A percentile compares a stretch with the other conserved stretches of the same genome.
These are phyloP conservation scores for Drosophila aff. DNA, from an alignment of 1,140 invertebrate genomes.

Conservation along the genomic window DNA sequence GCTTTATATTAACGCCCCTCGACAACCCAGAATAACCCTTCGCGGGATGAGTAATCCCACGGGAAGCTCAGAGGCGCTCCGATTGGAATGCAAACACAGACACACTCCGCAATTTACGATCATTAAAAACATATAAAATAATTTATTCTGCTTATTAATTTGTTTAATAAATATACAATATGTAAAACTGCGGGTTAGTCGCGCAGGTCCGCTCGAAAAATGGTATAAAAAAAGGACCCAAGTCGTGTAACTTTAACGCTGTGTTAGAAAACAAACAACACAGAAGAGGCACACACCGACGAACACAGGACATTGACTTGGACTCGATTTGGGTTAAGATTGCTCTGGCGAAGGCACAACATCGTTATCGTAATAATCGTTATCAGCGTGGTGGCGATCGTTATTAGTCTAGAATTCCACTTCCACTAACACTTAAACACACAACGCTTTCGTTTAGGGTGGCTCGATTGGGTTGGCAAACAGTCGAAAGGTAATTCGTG, in stretches of 20 bases:
- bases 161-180: slow-evolving; percentile 83
- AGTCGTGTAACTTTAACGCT: slow-evolving; percentile 49
- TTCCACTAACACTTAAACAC: slow-evolving; percentile 48
- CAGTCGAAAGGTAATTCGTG: slow-evolving; percentile 2
- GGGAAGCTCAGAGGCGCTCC: slow-evolving; percentile 24
- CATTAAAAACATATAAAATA: slow-evolving; percentile 83
- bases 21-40: slow-evolving; percentile 13
- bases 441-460: slow-evolving; percentile 34
- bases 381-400: slow-evolving; percentile 37
- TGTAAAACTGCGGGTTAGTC: slow-evolving; percentile 71
- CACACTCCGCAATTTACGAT: slow-evolving; percentile 48
- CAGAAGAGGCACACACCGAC: slow-evolving; percentile 31
- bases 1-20: slow-evolving; percentile 64
- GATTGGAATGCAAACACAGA: slow-evolving; percentile 36
- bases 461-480: slow-evolving; percentile 14
- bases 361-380: slow-evolving; percentile 46
- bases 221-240: slow-evolving; percentile 48
- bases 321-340: slow-evolving; percentile 53
- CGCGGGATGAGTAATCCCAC: slow-evolving; percentile 59
- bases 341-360: slow-evolving; percentile 53
- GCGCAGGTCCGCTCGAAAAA: slow-evolving; percentile 49
- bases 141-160: slow-evolving; percentile 83
- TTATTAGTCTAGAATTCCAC: slow-evolving; percentile 47
- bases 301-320: slow-evolving; percentile 54
- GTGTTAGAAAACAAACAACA: slow-evolving; percentile 51